These are phyloP conservation scores for Fistularia tabacaria DNA, from an alignment of 2,797 vertebrate species.

Conservation along the genomic window DNA sequence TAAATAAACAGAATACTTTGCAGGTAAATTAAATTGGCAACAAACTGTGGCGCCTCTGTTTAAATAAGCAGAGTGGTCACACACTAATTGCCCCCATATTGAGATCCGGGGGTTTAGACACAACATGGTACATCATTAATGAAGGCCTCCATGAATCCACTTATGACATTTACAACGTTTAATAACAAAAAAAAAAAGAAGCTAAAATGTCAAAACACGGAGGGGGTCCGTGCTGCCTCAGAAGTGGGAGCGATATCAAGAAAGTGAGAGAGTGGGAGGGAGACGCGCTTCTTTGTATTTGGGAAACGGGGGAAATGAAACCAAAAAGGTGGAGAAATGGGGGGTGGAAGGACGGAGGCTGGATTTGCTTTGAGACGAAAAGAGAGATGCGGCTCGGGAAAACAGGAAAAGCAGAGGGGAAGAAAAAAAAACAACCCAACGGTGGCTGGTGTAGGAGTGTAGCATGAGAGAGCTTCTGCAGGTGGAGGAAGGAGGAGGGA, in stretches of 20 bases:
- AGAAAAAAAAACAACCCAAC: constrained; percentile 1
- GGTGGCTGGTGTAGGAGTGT: constrained; percentile 3
- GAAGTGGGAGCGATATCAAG: constrained; percentile 38
- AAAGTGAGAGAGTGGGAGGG: neutral
- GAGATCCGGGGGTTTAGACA: constrained; percentile 47
- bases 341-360: constrained; percentile 2
- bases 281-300: too few relatives aligned
- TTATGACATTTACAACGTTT: constrained; percentile 63
- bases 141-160: constrained; percentile 39
- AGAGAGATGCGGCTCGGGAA: constrained; percentile 12
- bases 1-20: too few relatives aligned
- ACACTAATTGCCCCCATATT: constrained; percentile 58
- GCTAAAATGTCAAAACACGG: constrained; percentile 57
- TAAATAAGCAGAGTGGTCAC: constrained; percentile 33
- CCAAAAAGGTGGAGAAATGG: neutral
- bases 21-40: neutral
- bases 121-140: constrained; percentile 41
- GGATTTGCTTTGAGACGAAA: constrained; percentile 21
- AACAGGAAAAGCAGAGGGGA: constrained; percentile 8
- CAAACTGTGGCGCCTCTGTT: constrained; percentile 1
- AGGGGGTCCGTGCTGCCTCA: constrained; percentile 42
- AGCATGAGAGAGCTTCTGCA: neutral
- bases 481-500: constrained; percentile 43
- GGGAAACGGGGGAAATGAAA: too few relatives aligned
- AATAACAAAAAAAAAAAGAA: constrained; percentile 3